These are phyloP conservation scores for Galagoides demidoff DNA, from an alignment of 2,797 vertebrate genomes.

Conservation along the genomic window DNA sequence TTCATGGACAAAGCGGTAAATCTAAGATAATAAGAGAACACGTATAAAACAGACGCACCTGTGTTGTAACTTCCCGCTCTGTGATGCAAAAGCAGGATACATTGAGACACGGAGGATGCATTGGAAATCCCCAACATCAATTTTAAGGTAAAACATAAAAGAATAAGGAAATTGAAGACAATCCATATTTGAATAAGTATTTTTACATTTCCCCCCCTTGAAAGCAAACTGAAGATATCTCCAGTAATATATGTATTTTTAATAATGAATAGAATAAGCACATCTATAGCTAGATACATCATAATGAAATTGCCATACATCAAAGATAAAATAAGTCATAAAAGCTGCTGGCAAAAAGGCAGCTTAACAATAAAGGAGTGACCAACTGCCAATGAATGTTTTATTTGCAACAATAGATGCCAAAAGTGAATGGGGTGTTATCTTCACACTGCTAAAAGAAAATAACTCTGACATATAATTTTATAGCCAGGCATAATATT, in stretches of 20 bases:
- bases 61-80: neutral
- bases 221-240: neutral
- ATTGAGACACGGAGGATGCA: neutral
- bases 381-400: neutral
- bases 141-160: neutral
- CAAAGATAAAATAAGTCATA: constrained; percentile 9
- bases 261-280: constrained; percentile 24
- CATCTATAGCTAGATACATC: neutral
- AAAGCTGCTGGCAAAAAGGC: neutral
- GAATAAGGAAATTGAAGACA: neutral
- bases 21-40: neutral
- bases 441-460: constrained; percentile 50
- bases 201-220: neutral
- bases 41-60: neutral
- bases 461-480: constrained; percentile 67
- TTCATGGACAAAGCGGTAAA: neutral
- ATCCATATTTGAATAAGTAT: neutral
- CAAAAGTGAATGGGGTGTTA: constrained; percentile 35
- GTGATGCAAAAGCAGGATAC: neutral
- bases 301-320: neutral
- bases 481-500: constrained; percentile 49
- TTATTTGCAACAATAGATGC: constrained; percentile 57
- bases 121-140: neutral
- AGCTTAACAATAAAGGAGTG: constrained; percentile 51
- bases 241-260: neutral